These are phyloP conservation scores for Agrochola lota DNA, from an alignment of 2,888 invertebrate species.

Conservation along the genomic window DNA sequence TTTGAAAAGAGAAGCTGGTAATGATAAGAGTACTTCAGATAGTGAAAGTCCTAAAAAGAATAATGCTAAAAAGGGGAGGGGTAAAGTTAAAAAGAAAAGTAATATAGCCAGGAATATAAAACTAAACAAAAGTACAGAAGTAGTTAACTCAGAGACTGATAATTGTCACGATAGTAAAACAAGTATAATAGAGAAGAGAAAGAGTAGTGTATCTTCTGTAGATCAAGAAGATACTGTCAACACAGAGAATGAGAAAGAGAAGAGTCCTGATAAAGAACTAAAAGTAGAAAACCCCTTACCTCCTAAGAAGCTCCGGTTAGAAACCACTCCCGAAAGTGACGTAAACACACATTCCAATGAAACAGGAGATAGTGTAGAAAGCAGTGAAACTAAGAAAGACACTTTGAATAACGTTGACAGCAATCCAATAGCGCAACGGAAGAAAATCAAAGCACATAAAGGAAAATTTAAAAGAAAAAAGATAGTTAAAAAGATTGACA, in stretches of 20 bases:
- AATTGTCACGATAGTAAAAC: constrained; percentile 84
- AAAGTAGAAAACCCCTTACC: constrained; percentile 84
- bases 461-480: constrained; percentile 86
- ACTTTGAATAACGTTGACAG: constrained; percentile 70
- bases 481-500: constrained; percentile 63
- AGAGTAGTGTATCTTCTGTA: constrained; percentile 86
- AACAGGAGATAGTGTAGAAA: constrained; percentile 75
- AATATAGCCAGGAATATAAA: constrained; percentile 75
- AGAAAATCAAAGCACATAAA: constrained; percentile 86
- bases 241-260: constrained; percentile 79
- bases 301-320: constrained; percentile 85
- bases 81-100: constrained; percentile 84
- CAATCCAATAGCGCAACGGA: constrained; percentile 78
- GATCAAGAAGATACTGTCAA: constrained; percentile 79
- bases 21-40: constrained; percentile 81
- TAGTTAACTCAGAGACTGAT: constrained; percentile 80
- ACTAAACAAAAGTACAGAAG: constrained; percentile 77
- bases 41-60: constrained; percentile 80
- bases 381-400: constrained; percentile 74
- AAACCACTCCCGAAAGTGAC: constrained; percentile 82
- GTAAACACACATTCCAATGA: constrained; percentile 85
- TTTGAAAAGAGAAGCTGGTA: constrained; percentile 76
- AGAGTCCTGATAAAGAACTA: constrained; percentile 78
- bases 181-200: constrained; percentile 85
- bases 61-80: constrained; percentile 81